phyloP scores from a whole-genome alignment of 2,888 invertebrate genomes.

The Nemoura dubitans region DNA sequence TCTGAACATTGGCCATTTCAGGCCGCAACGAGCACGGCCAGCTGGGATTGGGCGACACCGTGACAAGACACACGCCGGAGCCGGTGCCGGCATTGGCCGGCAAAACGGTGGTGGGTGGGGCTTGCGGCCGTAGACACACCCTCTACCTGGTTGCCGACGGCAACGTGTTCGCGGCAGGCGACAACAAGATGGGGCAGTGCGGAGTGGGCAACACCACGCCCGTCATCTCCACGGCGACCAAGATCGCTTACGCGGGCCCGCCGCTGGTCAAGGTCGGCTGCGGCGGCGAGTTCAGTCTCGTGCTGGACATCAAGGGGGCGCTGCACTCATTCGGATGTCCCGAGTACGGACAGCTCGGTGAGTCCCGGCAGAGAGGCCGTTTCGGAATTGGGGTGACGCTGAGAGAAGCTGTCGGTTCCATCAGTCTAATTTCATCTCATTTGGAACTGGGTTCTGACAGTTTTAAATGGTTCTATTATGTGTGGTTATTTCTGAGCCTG shows the following conservation, averaged over 20 bases:
- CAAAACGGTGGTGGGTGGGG: conserved; percentile 84
- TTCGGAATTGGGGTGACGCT: too few relatives aligned
- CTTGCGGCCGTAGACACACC: conserved; percentile 87
- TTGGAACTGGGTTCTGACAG: too few relatives aligned
- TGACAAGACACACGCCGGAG: conserved; percentile 79
- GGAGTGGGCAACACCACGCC: conserved; percentile 76
- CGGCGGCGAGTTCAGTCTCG: conserved; percentile 92
- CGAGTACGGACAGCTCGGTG: conserved; percentile 88
- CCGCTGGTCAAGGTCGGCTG: conserved; percentile 90
- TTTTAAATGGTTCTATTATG: too few relatives aligned
- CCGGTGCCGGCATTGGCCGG: conserved; percentile 77
- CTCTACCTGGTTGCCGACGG: conserved; percentile 88
- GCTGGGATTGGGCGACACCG: conserved; percentile 82
- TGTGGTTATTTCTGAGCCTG: too few relatives aligned
- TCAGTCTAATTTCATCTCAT: too few relatives aligned
- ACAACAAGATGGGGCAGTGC: conserved; percentile 92
- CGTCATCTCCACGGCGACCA: conserved; percentile 61
- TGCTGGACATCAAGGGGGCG: conserved; percentile 87
- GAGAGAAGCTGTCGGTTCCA: too few relatives aligned
- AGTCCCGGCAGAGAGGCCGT: too few relatives aligned
- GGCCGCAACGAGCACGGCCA: conserved; percentile 86
- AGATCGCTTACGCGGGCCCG: conserved; percentile 72
- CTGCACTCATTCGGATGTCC: conserved; percentile 92
- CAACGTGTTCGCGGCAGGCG: conserved; percentile 87
- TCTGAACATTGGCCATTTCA: conserved; percentile 52